Conservation (phyloP, 2,113 vertebrate species). For the Lepisosteus osseus region DNA sequence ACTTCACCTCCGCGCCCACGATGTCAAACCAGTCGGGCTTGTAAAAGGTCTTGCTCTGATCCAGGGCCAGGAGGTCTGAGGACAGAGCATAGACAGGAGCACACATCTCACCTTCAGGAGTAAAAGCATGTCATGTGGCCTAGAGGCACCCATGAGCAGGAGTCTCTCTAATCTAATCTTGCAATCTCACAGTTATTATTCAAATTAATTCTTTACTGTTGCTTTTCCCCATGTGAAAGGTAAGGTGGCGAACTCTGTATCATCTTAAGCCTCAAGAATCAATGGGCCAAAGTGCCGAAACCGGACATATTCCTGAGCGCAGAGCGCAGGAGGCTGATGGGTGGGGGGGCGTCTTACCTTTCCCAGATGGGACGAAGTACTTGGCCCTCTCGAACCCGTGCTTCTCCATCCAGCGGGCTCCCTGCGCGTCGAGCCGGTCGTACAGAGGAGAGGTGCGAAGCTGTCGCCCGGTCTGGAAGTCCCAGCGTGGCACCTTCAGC, state of each 20-base stretch:
- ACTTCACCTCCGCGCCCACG: conserved; percentile 92
- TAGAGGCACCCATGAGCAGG: too few species aligned
- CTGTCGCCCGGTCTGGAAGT: conserved; percentile 95
- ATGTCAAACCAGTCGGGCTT: conserved; percentile 99
- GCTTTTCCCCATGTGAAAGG: too few species aligned
- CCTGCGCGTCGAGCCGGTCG: conserved; percentile 91
- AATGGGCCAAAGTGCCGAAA: too few species aligned
- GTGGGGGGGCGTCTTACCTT: conserved; percentile 62
- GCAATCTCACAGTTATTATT: too few species aligned
- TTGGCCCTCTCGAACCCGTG: conserved; percentile 96
- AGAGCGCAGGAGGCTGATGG: too few species aligned
- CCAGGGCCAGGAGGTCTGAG: conserved; percentile 85
- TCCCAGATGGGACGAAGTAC: conserved; percentile 89
- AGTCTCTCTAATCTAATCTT: too few species aligned
- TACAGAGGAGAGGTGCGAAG: conserved; percentile 91
- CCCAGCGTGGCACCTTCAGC: conserved; percentile 95
- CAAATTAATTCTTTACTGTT: too few species aligned
- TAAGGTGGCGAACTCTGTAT: too few species aligned
- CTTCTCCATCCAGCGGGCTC: conserved; percentile 97
- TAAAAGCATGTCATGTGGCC: too few species aligned
- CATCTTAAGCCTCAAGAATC: too few species aligned
- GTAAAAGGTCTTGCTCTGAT: conserved; percentile 97
- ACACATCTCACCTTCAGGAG: too few species aligned
- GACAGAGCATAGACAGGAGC: conserved; percentile 14
- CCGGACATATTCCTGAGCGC: too few species aligned